phyloP scores from a whole-genome alignment of 2,888 invertebrate genomes.

The Plusia festucae region DNA sequence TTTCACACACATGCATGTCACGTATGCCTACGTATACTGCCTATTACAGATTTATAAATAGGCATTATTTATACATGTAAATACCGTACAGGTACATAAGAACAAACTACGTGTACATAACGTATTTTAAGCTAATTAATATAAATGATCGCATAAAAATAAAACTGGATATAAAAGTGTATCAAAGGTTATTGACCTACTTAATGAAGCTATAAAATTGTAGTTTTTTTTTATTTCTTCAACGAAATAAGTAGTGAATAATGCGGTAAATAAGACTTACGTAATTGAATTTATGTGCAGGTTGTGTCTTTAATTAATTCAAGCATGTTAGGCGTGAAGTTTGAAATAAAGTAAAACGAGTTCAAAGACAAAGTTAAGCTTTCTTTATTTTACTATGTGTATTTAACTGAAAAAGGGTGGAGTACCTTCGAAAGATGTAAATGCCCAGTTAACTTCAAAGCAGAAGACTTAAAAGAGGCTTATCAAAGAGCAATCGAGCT shows the following conservation, averaged over 20 bases:
- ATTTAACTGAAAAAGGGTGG: too few relatives aligned
- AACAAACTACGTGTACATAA: too few relatives aligned
- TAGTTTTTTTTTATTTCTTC: slow-evolving; percentile 12
- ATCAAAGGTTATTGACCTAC: slow-evolving; percentile 73
- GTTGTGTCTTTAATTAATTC: neutral
- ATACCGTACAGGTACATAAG: too few relatives aligned
- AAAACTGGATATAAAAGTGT: slow-evolving; percentile 72
- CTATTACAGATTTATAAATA: too few relatives aligned
- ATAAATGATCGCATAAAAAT: slow-evolving; percentile 63
- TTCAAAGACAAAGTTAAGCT: neutral
- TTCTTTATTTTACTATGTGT: neutral
- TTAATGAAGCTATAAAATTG: slow-evolving; percentile 43
- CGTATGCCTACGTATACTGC: slow-evolving; percentile 13
- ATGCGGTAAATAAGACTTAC: neutral
- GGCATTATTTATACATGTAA: too few relatives aligned
- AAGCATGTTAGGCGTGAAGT: neutral
- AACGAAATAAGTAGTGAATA: slow-evolving; percentile 9
- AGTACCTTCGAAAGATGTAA: too few relatives aligned
- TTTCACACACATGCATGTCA: slow-evolving; percentile 8
- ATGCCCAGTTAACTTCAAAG: too few relatives aligned
- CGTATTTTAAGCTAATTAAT: slow-evolving; percentile 47
- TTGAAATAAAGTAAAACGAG: neutral
- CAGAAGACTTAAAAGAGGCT: too few relatives aligned
- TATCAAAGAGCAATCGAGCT: too few relatives aligned
- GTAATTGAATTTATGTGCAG: neutral